Evolutionary conservation across 2,888 invertebrate genomes (phyloP).

Genomic region (Melanostoma mellinum): DNA sequence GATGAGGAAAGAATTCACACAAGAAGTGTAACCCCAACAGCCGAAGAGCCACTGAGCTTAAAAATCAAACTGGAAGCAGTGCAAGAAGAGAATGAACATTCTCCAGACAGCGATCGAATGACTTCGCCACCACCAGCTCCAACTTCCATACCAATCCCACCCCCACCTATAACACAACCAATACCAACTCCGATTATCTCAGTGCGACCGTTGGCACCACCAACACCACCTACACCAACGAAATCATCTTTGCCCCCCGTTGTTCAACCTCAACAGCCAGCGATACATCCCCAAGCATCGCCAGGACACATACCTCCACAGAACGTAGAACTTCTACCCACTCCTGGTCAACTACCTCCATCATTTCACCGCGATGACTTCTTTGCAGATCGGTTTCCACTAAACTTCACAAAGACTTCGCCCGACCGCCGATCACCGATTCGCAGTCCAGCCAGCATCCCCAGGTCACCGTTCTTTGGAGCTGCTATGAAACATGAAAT

Average conservation of each 20-base stretch:
- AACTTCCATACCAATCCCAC: conserved; percentile 24
- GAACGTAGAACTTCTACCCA: conserved; percentile 79
- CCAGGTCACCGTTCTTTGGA: conserved; percentile 81
- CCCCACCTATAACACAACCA: conserved; percentile 53
- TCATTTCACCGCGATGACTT: conserved; percentile 80
- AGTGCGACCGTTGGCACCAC: conserved; percentile 74
- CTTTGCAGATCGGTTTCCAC: conserved; percentile 79
- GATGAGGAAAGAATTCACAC: conserved; percentile 11
- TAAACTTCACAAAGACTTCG: conserved; percentile 79
- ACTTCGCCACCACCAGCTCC: conserved; percentile 48
- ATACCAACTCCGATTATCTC: conserved; percentile 56
- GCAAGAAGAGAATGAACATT: conserved; percentile 73
- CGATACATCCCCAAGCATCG: conserved; percentile 81
- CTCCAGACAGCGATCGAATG: conserved; percentile 60
- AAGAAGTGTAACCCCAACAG: conserved; percentile 32
- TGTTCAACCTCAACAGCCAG: conserved; percentile 80
- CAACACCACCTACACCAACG: conserved; percentile 77
- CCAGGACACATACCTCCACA: conserved; percentile 83
- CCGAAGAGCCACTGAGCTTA: conserved; percentile 78
- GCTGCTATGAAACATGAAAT: conserved; percentile 81
- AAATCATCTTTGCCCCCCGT: conserved; percentile 80
- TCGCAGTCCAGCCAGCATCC: conserved; percentile 80
- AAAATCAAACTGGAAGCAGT: conserved; percentile 80
- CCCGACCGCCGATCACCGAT: conserved; percentile 81
- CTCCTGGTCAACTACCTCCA: conserved; percentile 79